Evolutionary conservation across 2,888 invertebrate species (phyloP).

Genomic region (Cistogaster globosa): DNA sequence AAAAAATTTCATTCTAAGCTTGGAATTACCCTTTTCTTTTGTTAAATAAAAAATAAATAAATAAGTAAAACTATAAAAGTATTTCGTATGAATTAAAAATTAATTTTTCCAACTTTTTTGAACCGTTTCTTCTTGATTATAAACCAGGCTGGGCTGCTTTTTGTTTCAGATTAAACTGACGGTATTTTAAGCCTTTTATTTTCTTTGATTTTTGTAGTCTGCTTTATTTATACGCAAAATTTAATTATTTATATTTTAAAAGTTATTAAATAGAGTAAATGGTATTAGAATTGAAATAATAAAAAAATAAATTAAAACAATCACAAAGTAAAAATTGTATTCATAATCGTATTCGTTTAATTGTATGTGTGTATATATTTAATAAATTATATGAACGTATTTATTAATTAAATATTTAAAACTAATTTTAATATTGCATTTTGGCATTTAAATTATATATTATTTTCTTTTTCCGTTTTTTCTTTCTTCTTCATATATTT

Average conservation of each 20-base stretch:
- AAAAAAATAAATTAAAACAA: background rate
- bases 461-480: conserved; percentile 83
- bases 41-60: too few relatives aligned
- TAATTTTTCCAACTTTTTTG: too few relatives aligned
- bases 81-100: too few relatives aligned
- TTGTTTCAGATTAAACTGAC: too few relatives aligned
- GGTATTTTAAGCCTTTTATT: background rate
- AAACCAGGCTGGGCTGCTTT: too few relatives aligned
- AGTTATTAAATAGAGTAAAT: conserved; percentile 40
- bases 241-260: conserved; percentile 61
- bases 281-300: background rate
- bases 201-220: conserved; percentile 3
- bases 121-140: too few relatives aligned
- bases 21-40: too few relatives aligned
- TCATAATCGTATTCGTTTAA: conserved; percentile 72
- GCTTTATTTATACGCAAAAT: conserved; percentile 52
- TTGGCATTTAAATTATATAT: conserved; percentile 82
- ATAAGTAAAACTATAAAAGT: too few relatives aligned
- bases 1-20: too few relatives aligned
- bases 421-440: conserved; percentile 80
- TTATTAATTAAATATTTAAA: conserved; percentile 57
- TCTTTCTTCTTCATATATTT: conserved; percentile 82
- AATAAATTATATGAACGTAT: conserved; percentile 76
- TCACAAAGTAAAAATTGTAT: conserved; percentile 74
- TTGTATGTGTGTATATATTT: conserved; percentile 75